Conservation (phyloP, 2,113 vertebrate species). For the Erinaceus europaeus region DNA sequence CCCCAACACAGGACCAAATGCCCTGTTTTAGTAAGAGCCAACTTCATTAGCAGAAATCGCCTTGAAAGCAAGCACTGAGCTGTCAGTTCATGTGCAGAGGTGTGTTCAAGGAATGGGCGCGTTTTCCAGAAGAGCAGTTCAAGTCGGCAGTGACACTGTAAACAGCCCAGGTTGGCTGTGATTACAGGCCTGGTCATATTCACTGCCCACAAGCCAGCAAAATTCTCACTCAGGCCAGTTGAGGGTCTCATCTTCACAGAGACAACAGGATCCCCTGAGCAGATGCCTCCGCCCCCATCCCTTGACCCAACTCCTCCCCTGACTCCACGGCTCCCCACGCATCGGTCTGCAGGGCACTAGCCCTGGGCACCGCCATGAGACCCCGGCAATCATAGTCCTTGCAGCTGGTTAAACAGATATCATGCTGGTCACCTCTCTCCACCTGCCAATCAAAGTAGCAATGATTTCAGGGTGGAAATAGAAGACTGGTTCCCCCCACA, state of each 20-base stretch:
- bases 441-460: slow-evolving; percentile 1
- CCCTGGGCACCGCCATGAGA: not conserved
- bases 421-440: not conserved
- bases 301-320: not conserved
- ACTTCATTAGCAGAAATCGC: slow-evolving; percentile 71
- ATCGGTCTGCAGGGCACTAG: not conserved
- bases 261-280: not conserved
- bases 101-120: slow-evolving; percentile 47
- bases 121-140: slow-evolving; percentile 74
- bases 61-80: slow-evolving; percentile 58
- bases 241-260: not conserved
- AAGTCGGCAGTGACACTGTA: slow-evolving; percentile 63
- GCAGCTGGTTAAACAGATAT: slow-evolving; percentile 12
- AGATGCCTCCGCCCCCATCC: not conserved
- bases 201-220: not conserved
- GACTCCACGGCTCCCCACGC: no score
- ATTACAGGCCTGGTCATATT: slow-evolving; percentile 4
- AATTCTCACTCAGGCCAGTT: not conserved
- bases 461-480: no score
- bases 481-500: no score
- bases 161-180: slow-evolving; percentile 27
- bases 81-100: slow-evolving; percentile 72
- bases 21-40: slow-evolving; percentile 64
- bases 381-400: not conserved
- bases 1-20: slow-evolving; percentile 8